Percentiles rank a stretch among this genome's conserved stretches.
Conservation (phyloP, 2,797 vertebrate genomes). For the Poecilia velifera region DNA sequence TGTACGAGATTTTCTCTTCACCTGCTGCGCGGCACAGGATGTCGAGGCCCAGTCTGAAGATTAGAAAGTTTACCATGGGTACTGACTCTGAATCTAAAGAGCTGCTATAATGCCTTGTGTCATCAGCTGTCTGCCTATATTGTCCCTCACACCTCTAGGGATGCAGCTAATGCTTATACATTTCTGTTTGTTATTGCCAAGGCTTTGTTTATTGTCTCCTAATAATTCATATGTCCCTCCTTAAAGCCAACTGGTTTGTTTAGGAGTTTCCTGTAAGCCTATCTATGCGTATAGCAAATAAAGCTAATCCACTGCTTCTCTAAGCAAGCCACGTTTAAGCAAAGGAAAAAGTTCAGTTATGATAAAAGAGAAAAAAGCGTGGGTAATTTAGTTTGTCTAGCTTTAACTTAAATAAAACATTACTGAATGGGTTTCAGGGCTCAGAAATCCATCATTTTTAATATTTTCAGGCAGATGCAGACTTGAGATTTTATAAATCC, state of each 20-base stretch:
- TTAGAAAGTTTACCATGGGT: slow-evolving; percentile 19
- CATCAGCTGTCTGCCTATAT: not conserved
- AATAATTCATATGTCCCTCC: not conserved
- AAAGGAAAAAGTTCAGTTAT: not conserved
- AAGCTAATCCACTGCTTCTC: not conserved
- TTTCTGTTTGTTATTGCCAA: not conserved
- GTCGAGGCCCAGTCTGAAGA: slow-evolving; percentile 24
- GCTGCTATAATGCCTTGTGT: not conserved
- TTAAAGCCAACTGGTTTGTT: not conserved
- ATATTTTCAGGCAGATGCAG: not conserved
- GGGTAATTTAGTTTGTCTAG: not conserved
- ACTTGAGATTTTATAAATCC: not conserved
- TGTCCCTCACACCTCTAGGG: not conserved
- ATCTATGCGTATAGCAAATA: not conserved
- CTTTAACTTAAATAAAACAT: not conserved
- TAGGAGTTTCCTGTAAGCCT: not conserved
- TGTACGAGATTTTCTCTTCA: slow-evolving; percentile 46
- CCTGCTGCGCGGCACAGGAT: slow-evolving; percentile 68
- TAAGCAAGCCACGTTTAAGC: not conserved
- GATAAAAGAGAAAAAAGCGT: not conserved
- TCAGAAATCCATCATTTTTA: not conserved
- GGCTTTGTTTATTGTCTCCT: not conserved
- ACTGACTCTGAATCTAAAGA: not conserved
- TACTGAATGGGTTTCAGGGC: not conserved
- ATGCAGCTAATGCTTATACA: slow-evolving; percentile 1